Evolutionary conservation across 2,113 vertebrate species (phyloP), one percentile per base, ranked within the genome.

Genomic region (Rhinolophus sinicus): DNA sequence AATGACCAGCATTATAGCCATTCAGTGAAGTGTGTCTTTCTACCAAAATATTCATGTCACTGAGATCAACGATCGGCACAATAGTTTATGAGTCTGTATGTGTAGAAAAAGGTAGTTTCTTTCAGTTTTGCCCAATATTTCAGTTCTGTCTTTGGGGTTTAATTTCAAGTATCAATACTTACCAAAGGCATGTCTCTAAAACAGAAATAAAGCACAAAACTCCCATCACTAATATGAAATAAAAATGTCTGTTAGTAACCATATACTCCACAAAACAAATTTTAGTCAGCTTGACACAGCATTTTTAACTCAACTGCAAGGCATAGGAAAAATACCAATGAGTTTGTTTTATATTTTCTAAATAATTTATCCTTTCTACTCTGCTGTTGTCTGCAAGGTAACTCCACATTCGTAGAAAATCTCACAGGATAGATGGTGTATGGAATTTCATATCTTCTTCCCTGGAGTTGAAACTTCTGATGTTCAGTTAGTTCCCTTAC

Each of bases 401-500:
- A 76, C 40, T 58, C 16, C 6, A 19, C 6, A 70, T 19, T n/a
- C 8, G 35, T 33, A 56, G 88, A 83, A 85, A 96, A 64, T 88
- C 50, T 90, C 33, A 38, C 52, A 93, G n/a, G 67, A 70, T 35
- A 69, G 62, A 35, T 72, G 35, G 50, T 67, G 64, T 50, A 70
- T 80, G 65, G 81, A 56, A 78, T 95, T 88, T 90, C 56, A 22
- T 92, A n/a, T 82, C 58, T 87, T 92, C 65, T 33, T 73, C 28
- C 26, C 64, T 82, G 56, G 54, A 81, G 47, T 76, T 82, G 47
- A 6, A 35, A 67, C 10, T 86, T 97, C 76, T n/a, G 70, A 52
- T 84, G n/a, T 94, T 84, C 28, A 16, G 33, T 83, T 47, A 72
- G 35, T 84, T 90, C 9, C 28, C 40, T 56, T 78, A 87, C 22